Base-by-base conservation (phyloP, 2,888 invertebrate species). In the Leucophenga maculata region DNA sequence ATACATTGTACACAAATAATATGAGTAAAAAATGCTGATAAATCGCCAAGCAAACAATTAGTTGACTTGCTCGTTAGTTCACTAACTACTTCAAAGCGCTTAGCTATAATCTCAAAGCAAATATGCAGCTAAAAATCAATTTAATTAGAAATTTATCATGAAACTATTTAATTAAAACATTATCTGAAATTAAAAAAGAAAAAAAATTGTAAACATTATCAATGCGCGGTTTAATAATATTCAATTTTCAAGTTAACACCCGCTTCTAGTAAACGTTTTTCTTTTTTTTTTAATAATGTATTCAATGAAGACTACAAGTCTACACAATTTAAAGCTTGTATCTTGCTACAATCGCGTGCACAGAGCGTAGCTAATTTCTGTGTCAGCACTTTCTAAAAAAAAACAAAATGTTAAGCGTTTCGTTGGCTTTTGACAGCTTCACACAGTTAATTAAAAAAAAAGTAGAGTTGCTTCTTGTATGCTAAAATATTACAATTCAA, bases 361-460 rank as follows among this genome's bases (percentile, higher is more conserved):
- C 50, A 18, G 18, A 50, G 55, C 13, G 55, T 26, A 14, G 26
- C 55, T 18, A 11, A 60, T 60, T 60, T 60, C 39, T 22, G 6
- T 60, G 60, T 60, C 60, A 60, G 60, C 60, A 60, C 60, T 60
- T 60, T 60, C 60, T 60, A 60, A 60, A 60, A 39, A 39, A 39
- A 39, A 32, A 32, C 8, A 32, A 32, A 32, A 32, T 6, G 8
- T 6, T 6, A 32, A 32, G 8, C 8, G 8, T 32, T 32, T 32
- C 32, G 32, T 32, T 39, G 39, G 11, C 22, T 8, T 11, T 55
- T 55, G 55, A 14, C 55, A 55, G 55, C 55, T 55, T 55, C 55
- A 55, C 55, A 55, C 26, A 26, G 55, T 14, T 20, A 55, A 55
- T 55, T 14, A 55, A 55, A 55, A 26, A n/a, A 14, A 11, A 26